Evolutionary conservation across 2,113 vertebrate species (phyloP).

Genomic region (Cyprinodon variegatus): DNA sequence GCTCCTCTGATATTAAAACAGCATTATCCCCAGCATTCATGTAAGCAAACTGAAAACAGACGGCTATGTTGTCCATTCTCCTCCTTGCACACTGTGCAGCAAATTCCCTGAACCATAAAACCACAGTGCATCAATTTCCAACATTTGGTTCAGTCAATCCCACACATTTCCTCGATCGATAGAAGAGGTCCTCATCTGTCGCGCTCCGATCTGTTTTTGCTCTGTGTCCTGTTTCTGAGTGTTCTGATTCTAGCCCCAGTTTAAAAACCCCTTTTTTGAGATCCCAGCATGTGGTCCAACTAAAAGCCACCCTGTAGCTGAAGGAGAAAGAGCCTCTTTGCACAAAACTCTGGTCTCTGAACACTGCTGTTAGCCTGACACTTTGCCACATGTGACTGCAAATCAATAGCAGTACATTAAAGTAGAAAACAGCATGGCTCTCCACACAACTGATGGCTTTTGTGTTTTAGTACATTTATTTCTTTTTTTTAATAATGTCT

Average conservation of each 20-base stretch:
- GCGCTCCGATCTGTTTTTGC: slow-evolving; percentile 37
- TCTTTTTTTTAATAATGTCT: slow-evolving; percentile 13
- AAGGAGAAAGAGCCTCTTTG: slow-evolving; percentile 42
- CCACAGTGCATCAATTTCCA: slow-evolving; percentile 18
- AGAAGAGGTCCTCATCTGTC: slow-evolving; percentile 39
- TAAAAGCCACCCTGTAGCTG: slow-evolving; percentile 56
- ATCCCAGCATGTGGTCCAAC: slow-evolving; percentile 41
- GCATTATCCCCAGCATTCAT: neutral
- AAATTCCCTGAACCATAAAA: slow-evolving; percentile 18
- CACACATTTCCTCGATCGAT: slow-evolving; percentile 55
- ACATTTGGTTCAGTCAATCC: slow-evolving; percentile 41
- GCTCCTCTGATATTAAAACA: slow-evolving; percentile 46
- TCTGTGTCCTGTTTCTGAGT: slow-evolving; percentile 44
- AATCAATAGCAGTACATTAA: slow-evolving; percentile 45
- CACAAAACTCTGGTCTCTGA: slow-evolving; percentile 20
- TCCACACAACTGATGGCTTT: slow-evolving; percentile 30
- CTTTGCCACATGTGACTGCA: slow-evolving; percentile 48
- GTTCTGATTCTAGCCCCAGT: slow-evolving; percentile 45
- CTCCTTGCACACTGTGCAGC: neutral
- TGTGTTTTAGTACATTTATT: slow-evolving; percentile 40
- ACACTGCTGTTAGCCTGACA: slow-evolving; percentile 43
- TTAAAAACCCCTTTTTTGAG: slow-evolving; percentile 44
- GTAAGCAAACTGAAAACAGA: neutral
- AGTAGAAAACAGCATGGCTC: slow-evolving; percentile 36
- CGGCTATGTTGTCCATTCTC: neutral